Conservation (phyloP, 2,888 invertebrate genomes). For the Drosophila kuntzei region DNA sequence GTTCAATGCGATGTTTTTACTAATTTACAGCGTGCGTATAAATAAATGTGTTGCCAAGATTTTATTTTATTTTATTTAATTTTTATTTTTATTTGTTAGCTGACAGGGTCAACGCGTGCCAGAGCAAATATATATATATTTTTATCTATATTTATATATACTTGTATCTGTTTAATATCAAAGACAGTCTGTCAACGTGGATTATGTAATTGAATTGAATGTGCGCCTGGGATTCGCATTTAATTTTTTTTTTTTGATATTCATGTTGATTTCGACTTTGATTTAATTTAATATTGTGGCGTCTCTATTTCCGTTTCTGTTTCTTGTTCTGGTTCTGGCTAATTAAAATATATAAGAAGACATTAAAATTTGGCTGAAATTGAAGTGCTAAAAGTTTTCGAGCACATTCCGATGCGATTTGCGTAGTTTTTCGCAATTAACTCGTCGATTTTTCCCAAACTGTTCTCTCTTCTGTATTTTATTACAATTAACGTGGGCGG, state of each 20-base stretch:
- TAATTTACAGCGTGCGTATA: slow-evolving; percentile 79
- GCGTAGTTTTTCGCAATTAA: slow-evolving; percentile 50
- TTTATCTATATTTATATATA: slow-evolving; percentile 10
- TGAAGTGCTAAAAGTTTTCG: slow-evolving; percentile 64
- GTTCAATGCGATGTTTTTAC: slow-evolving; percentile 38
- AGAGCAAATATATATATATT: slow-evolving; percentile 15
- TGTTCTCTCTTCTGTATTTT: slow-evolving; percentile 58
- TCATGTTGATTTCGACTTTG: slow-evolving; percentile 11
- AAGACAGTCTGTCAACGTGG: slow-evolving; percentile 67
- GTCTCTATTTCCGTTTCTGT: slow-evolving; percentile 29
- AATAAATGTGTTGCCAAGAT: slow-evolving; percentile 72
- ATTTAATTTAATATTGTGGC: slow-evolving; percentile 28
- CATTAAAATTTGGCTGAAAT: slow-evolving; percentile 44
- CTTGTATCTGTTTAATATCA: slow-evolving; percentile 19
- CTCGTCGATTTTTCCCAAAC: slow-evolving; percentile 12
- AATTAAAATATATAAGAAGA: slow-evolving; percentile 67
- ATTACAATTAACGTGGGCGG: slow-evolving; percentile 69
- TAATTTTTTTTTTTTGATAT: slow-evolving; percentile 1
- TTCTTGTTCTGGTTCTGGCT: slow-evolving; percentile 36
- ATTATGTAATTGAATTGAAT: slow-evolving; percentile 65
- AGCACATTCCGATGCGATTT: slow-evolving; percentile 52
- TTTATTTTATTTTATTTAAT: slow-evolving; percentile 26
- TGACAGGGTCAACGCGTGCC: slow-evolving; percentile 78
- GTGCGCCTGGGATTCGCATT: slow-evolving; percentile 19
- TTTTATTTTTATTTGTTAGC: slow-evolving; percentile 10